phyloP scores from a whole-genome alignment of 2,797 vertebrate genomes.

The Novumbra hubbsi region DNA sequence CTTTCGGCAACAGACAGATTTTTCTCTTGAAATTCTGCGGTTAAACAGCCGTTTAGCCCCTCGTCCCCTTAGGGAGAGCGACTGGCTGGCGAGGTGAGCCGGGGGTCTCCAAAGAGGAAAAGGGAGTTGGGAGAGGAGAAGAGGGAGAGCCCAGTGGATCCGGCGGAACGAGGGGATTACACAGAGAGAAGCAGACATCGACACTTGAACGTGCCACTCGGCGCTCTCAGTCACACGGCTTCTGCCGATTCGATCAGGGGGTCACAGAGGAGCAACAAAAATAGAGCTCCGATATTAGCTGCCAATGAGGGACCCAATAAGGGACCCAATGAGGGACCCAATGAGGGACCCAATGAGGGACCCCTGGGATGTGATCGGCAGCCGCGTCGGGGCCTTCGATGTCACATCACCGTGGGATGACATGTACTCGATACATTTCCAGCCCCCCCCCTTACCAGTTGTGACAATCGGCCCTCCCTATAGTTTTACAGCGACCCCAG shows the following conservation, averaged over 20 bases:
- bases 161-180: conserved; percentile 60
- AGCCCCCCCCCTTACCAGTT: background rate
- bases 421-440: background rate
- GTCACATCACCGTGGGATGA: background rate
- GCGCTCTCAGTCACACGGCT: conserved; percentile 5
- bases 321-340: too few relatives aligned
- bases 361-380: background rate
- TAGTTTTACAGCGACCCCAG: background rate
- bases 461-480: background rate
- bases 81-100: conserved; percentile 48
- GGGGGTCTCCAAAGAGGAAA: conserved; percentile 66
- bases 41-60: conserved; percentile 42
- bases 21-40: conserved; percentile 39
- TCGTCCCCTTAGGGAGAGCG: conserved; percentile 60
- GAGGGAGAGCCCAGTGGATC: background rate
- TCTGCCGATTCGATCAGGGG: background rate
- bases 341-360: too few relatives aligned
- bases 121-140: background rate
- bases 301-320: background rate
- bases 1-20: conserved; percentile 50
- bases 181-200: conserved; percentile 65
- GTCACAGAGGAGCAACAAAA: background rate
- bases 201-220: conserved; percentile 62
- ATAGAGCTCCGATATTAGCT: background rate
- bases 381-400: background rate